Conservation (phyloP, 1,140 invertebrate genomes). For the Drosophila kikkawai region DNA sequence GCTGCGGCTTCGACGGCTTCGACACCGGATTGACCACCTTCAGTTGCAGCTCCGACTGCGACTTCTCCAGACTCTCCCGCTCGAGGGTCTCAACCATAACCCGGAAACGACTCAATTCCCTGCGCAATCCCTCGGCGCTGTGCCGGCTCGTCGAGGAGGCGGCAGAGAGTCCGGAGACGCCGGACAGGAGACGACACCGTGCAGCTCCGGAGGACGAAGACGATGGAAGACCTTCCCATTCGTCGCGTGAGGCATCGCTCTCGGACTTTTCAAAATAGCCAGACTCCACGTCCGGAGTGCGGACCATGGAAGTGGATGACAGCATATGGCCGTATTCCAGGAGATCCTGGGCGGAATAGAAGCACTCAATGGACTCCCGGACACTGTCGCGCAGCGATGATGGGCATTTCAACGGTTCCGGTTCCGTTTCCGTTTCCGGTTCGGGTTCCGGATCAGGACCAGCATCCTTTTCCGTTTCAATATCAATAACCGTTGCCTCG, state of each 20-base stretch:
- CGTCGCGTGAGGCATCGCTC: constrained; percentile 67
- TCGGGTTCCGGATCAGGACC: background rate
- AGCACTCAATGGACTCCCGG: constrained; percentile 78
- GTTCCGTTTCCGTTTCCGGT: constrained; percentile 2
- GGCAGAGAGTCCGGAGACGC: constrained; percentile 22
- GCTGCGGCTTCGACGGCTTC: constrained; percentile 20
- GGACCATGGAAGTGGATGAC: constrained; percentile 47
- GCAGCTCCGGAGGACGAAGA: constrained; percentile 33
- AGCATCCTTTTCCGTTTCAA: constrained; percentile 2
- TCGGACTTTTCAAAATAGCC: constrained; percentile 81
- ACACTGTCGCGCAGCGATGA: constrained; percentile 61
- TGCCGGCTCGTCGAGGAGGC: constrained; percentile 39
- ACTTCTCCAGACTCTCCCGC: constrained; percentile 41
- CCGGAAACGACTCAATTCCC: constrained; percentile 72
- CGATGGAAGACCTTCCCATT: constrained; percentile 45
- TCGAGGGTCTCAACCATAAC: constrained; percentile 73
- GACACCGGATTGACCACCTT: background rate
- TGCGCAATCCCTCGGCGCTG: constrained; percentile 68
- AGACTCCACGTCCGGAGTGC: constrained; percentile 77
- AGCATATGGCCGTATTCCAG: constrained; percentile 76
- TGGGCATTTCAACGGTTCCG: constrained; percentile 24
- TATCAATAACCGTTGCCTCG: constrained; percentile 1
- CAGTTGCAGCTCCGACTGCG: constrained; percentile 40
- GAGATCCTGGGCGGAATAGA: constrained; percentile 79
- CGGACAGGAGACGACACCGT: constrained; percentile 25